Evolutionary conservation across 2,888 invertebrate genomes (phyloP), one percentile per base, ranked within the genome.

Genomic region (Volucella inflata): DNA sequence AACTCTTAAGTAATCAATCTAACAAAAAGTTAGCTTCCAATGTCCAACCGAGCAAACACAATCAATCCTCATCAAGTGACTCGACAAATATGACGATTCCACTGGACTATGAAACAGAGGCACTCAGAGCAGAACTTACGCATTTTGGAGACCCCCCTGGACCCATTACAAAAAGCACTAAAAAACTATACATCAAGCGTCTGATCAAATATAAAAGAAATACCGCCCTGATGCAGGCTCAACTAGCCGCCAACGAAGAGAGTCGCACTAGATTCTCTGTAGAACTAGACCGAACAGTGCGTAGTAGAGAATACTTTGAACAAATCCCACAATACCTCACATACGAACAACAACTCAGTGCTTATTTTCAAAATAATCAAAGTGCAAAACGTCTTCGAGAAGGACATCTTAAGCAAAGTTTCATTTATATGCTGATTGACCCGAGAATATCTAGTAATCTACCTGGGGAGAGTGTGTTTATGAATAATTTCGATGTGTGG

Each of bases 381-480:
- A 87, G 88, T 9, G 87, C 93, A 21, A 92, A 93, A 65, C 93
- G 92, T 84, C 95, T 96, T 94, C 94, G 96, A 0, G 96, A 96
- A 89, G 97, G 97, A 0, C 93, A 93, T 0, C 93, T 94, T 2
- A 98, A 98, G 91, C 95, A 95, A 0, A 97, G 96, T 1, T 99
- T 98, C 89, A 98, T 97, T 12, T 99, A 99, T 90, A 92, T 99
- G 50, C 93, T 99, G 0, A 93, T 99, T 40, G 98, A 99, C 93
- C 98, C 99, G 0, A 92, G 97, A 6, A 92, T 97, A 11, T 96
- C 97, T 0, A 93, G 94, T 36, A 96, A 98, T 91, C 91, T 98
- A 44, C 97, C 98, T 0, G 91, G 90, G 0, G 91, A 92, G 51
- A 90, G 90, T 78, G 77, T 87, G 85, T 90, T 89, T 50, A 72